Evolutionary conservation across 2,113 vertebrate species (phyloP), one percentile per base, ranked within the genome.

Genomic region (Numenius arquata): DNA sequence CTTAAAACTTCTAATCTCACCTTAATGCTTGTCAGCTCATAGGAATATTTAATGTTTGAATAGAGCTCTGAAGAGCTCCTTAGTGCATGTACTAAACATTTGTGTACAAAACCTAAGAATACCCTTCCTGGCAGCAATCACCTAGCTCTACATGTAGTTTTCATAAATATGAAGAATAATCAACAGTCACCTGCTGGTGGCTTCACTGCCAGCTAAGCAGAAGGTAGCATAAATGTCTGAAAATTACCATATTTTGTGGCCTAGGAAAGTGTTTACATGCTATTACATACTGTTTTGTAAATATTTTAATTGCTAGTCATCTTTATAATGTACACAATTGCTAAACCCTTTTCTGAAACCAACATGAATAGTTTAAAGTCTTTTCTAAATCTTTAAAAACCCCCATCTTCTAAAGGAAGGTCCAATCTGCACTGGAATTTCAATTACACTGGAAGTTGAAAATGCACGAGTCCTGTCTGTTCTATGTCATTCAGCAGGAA

Each of bases 181-280:
- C 74, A 95, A 67, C 18, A 71, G 63, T 84, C 40, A 87, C 41
- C 67, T 72, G 72, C 32, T 40, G 56, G 66, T 48, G 47, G 26
- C 62, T 91, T 89, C 52, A 56, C 56, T 91, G 93, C 36, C 88
- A 95, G 23, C 53, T 72, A 68, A 95, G 85, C 19, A 95, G 56
- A 74, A 48, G 67, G 55, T 18, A 66, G 30, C 50, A 94, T 56
- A 88, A 83, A 36, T 2, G 22, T 20, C 52, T 79, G 27, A 92
- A 96, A 96, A 89, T 32, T 66, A 65, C 25, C 30, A 32, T 56
- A 40, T 48, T 85, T 90, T 5, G 8, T 67, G 71, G 62, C 29
- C 50, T 53, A 85, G 81, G 73, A 87, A 94, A 87, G 29, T 38
- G 40, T 78, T 92, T 79, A 83, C 26, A 56, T 36, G 70, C 18